phyloP scores from a whole-genome alignment of 1,140 invertebrate genomes.

The Drosophila mauritiana region DNA sequence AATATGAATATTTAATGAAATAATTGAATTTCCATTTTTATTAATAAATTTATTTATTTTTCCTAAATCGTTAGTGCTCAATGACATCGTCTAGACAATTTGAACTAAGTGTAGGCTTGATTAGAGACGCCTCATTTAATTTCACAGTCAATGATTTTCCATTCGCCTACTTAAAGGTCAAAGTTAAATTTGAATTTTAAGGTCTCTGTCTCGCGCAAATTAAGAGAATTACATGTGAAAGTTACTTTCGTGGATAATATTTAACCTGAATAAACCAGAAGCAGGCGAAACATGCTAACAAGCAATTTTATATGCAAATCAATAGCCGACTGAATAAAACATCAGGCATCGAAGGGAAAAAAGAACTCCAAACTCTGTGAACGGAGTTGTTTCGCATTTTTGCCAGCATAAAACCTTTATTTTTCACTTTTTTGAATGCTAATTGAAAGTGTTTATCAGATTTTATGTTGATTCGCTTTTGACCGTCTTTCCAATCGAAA shows the following conservation, averaged over 20 bases:
- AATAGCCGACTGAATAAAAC: conserved; percentile 64
- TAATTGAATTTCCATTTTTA: not conserved
- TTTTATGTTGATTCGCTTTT: conserved; percentile 24
- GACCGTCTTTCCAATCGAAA: conserved; percentile 43
- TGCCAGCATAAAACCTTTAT: conserved; percentile 29
- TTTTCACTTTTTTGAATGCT: conserved; percentile 48
- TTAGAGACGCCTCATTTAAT: conserved; percentile 15
- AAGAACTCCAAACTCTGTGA: not conserved
- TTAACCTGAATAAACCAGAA: conserved; percentile 30
- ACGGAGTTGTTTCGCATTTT: conserved; percentile 37
- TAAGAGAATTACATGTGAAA: conserved; percentile 44
- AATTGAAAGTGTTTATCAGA: conserved; percentile 48
- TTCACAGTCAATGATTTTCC: conserved; percentile 46
- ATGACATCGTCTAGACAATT: conserved; percentile 23
- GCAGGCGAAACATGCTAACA: conserved; percentile 55
- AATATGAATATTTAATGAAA: conserved; percentile 16
- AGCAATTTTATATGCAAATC: conserved; percentile 77
- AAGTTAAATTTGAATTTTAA: conserved; percentile 46
- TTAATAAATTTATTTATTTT: not conserved
- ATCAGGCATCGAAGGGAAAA: conserved; percentile 39
- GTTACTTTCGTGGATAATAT: conserved; percentile 42
- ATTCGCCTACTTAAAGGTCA: conserved; percentile 49
- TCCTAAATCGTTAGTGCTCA: too few species aligned
- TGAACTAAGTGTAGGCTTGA: not conserved
- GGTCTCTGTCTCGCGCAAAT: conserved; percentile 1